Evolutionary conservation across 2,888 invertebrate genomes (phyloP).

Genomic region (Cerastoderma edule): DNA sequence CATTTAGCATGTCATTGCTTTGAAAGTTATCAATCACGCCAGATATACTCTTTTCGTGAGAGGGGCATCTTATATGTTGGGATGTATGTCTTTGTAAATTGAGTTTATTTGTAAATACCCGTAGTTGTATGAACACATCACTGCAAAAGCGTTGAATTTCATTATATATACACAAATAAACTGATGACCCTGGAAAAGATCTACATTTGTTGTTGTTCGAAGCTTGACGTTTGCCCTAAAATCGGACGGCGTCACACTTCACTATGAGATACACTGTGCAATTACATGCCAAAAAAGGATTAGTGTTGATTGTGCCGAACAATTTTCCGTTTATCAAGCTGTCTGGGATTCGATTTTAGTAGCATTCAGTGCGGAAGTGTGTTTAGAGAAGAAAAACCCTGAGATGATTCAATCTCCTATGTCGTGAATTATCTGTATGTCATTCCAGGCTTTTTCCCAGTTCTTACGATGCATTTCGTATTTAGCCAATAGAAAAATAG

Average conservation of each 20-base stretch:
- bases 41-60: too few relatives aligned
- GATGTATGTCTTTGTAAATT: neutral
- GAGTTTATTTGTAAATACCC: neutral
- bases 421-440: constrained; percentile 10
- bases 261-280: neutral
- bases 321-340: too few relatives aligned
- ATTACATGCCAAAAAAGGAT: too few relatives aligned
- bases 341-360: too few relatives aligned
- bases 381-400: too few relatives aligned
- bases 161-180: neutral
- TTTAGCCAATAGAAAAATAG: constrained; percentile 60
- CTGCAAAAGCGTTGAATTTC: neutral
- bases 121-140: neutral
- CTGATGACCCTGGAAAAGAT: too few relatives aligned
- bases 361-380: too few relatives aligned
- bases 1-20: too few relatives aligned
- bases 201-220: too few relatives aligned
- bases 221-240: neutral
- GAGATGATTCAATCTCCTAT: constrained; percentile 17
- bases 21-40: too few relatives aligned
- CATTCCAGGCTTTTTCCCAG: constrained; percentile 51
- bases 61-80: neutral
- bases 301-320: too few relatives aligned
- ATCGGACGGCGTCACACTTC: neutral
- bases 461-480: constrained; percentile 41